These are phyloP conservation scores for Cerceris ruficornis DNA, from an alignment of 2,888 invertebrate species.

Conservation along the genomic window DNA sequence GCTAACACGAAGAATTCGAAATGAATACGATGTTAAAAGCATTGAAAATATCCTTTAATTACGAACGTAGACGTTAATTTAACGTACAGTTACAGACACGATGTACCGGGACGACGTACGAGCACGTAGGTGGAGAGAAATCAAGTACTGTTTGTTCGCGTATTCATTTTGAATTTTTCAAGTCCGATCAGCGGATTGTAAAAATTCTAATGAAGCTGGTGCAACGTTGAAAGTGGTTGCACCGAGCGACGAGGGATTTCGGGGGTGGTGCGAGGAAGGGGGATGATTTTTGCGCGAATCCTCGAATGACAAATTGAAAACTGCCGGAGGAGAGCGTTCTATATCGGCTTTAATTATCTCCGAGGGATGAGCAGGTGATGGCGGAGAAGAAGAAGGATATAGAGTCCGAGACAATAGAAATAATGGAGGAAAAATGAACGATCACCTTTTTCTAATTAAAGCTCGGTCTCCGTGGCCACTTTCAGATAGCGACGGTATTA, in stretches of 20 bases:
- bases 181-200: too few species aligned
- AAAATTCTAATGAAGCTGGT: too few species aligned
- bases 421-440: constrained; percentile 53
- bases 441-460: constrained; percentile 60
- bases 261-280: not conserved
- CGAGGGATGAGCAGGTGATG: constrained; percentile 17
- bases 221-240: not conserved
- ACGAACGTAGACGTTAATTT: too few species aligned
- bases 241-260: constrained; percentile 5
- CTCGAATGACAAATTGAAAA: constrained; percentile 55
- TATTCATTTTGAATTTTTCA: too few species aligned
- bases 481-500: constrained; percentile 43
- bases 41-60: not conserved
- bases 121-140: too few species aligned
- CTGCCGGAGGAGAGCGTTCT: constrained; percentile 30
- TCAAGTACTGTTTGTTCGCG: too few species aligned
- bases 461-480: constrained; percentile 32
- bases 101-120: too few species aligned
- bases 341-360: constrained; percentile 51
- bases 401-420: constrained; percentile 40
- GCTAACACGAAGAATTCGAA: not conserved
- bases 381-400: not conserved
- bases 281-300: constrained; percentile 35
- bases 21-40: not conserved
- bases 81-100: too few species aligned